These are phyloP conservation scores for Micoletzkya japonica DNA, from an alignment of 2,888 invertebrate species.

Conservation along the genomic window DNA sequence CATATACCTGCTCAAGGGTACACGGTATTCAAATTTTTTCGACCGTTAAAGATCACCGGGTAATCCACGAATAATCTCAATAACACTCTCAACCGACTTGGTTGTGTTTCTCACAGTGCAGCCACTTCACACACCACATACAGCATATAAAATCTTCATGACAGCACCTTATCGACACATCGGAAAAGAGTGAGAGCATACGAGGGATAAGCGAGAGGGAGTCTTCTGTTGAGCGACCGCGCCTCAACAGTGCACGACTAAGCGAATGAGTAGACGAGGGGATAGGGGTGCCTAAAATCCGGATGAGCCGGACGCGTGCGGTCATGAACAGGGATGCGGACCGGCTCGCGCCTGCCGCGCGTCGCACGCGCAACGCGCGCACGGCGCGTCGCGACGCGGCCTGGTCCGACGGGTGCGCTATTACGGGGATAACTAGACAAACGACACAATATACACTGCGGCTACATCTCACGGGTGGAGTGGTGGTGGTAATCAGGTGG, in stretches of 20 bases:
- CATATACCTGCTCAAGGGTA: too few species aligned
- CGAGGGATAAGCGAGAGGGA: too few species aligned
- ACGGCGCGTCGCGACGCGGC: slow-evolving; percentile 1
- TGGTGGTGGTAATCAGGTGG: slow-evolving; percentile 11
- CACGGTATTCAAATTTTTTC: too few species aligned
- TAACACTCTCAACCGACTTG: too few species aligned
- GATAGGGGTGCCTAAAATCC: background rate
- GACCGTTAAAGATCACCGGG: too few species aligned
- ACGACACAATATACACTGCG: background rate
- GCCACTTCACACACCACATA: background rate
- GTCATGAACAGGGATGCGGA: slow-evolving; percentile 9
- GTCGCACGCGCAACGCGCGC: too few species aligned
- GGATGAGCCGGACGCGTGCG: slow-evolving; percentile 6
- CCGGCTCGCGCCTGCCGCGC: too few species aligned
- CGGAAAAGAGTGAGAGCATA: slow-evolving; percentile 24
- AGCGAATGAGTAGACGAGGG: slow-evolving; percentile 13
- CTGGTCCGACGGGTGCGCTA: background rate
- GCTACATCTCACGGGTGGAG: slow-evolving; percentile 11
- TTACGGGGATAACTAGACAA: slow-evolving; percentile 3
- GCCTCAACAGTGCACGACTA: too few species aligned
- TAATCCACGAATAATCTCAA: too few species aligned
- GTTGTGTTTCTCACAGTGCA: background rate
- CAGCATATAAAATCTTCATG: background rate
- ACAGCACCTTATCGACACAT: slow-evolving; percentile 27
- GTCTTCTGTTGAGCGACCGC: too few species aligned